Percentiles rank a stretch among this genome's conserved stretches.
These are phyloP conservation scores for Archivesica marissinica DNA, from an alignment of 1,140 invertebrate species.

Conservation along the genomic window DNA sequence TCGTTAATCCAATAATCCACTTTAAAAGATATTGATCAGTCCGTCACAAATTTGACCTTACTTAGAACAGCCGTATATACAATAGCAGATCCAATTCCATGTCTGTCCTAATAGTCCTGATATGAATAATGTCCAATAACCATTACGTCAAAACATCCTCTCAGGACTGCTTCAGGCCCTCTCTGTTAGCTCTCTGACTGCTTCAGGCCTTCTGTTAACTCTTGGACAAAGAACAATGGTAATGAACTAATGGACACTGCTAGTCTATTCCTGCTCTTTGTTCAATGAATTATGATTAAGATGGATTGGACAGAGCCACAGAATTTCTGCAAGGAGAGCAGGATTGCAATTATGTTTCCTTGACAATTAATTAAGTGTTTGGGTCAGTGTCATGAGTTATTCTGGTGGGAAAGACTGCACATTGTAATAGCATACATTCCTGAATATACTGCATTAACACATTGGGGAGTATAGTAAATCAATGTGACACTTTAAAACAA, in stretches of 20 bases:
- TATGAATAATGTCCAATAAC: no score
- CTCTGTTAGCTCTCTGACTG: no score
- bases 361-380: not conserved
- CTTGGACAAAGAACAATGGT: not conserved
- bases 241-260: conserved; percentile 6
- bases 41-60: not conserved
- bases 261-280: conserved; percentile 18
- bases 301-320: conserved; percentile 8
- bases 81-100: no score
- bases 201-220: no score
- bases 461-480: no score
- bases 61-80: not conserved
- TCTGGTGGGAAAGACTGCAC: not conserved
- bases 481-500: no score
- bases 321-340: not conserved
- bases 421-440: no score
- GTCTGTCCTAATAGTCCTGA: no score
- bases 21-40: not conserved
- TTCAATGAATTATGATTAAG: conserved; percentile 36
- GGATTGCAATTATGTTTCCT: not conserved
- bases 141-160: no score
- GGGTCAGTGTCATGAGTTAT: not conserved
- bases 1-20: conserved; percentile 12
- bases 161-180: no score
- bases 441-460: not conserved